Percentiles rank a stretch among this genome's conserved stretches.
Conservation (phyloP, 2,797 vertebrate species). For the Alfaro cultratus region DNA sequence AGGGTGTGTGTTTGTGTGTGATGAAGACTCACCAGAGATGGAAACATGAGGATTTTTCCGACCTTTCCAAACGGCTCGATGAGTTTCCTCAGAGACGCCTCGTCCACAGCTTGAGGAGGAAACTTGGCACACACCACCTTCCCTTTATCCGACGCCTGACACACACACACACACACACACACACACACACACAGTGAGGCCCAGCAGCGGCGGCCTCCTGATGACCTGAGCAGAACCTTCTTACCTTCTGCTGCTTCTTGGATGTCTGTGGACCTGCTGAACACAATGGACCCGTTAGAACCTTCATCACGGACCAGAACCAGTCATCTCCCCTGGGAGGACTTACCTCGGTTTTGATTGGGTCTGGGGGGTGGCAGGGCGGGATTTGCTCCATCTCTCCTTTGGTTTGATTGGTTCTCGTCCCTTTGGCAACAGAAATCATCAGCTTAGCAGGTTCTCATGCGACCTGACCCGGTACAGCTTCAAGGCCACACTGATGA, state of each 20-base stretch:
- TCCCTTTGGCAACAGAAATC: conserved; percentile 31
- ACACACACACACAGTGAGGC: background rate
- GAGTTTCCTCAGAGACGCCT: conserved; percentile 64
- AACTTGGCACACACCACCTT: conserved; percentile 80
- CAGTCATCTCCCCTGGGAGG: background rate
- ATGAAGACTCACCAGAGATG: conserved; percentile 66
- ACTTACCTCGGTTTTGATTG: conserved; percentile 44
- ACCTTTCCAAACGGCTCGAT: conserved; percentile 69
- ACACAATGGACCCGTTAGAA: conserved; percentile 8
- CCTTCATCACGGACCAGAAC: background rate
- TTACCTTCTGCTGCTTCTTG: conserved; percentile 52
- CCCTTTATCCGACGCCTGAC: conserved; percentile 34
- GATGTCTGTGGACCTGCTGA: conserved; percentile 4
- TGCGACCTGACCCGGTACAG: too few species aligned
- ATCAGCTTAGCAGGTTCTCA: background rate
- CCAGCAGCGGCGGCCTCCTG: background rate
- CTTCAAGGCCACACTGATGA: too few species aligned
- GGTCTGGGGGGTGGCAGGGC: background rate
- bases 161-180: conserved; percentile 2
- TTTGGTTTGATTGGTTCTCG: conserved; percentile 34
- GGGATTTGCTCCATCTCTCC: conserved; percentile 14
- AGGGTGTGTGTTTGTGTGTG: background rate
- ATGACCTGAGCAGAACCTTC: fast-evolving
- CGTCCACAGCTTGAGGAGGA: conserved; percentile 62
- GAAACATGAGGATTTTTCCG: conserved; percentile 74